phyloP scores from a whole-genome alignment of 30 jellyfish, hydroid and myxozoan species.

The Turritopsis dohrnii region DNA sequence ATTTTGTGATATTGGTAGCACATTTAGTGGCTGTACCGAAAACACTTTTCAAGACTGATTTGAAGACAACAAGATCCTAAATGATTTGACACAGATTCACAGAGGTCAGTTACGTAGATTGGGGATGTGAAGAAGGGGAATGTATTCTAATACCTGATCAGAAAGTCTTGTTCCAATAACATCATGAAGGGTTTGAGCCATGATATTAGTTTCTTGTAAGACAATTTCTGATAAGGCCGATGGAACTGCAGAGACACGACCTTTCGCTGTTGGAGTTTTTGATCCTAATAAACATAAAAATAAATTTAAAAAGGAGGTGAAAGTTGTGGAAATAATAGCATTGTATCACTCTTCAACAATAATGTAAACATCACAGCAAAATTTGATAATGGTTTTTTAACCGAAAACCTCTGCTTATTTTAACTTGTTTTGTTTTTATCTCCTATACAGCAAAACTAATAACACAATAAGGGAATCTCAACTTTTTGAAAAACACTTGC shows the following conservation, averaged over 20 bases:
- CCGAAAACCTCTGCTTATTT: too few relatives aligned
- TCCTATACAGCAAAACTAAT: too few relatives aligned
- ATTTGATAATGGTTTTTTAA: too few relatives aligned
- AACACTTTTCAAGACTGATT: conserved; percentile 41
- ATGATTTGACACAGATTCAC: not conserved
- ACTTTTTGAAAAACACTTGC: too few relatives aligned
- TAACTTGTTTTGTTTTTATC: too few relatives aligned
- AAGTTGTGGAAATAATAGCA: too few relatives aligned
- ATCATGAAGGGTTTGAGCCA: conserved; percentile 45
- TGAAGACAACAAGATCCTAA: conserved; percentile 58
- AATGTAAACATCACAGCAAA: too few relatives aligned
- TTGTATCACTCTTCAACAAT: too few relatives aligned
- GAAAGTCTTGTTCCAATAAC: conserved; percentile 62
- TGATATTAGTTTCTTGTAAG: conserved; percentile 39
- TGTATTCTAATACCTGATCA: conserved; percentile 43
- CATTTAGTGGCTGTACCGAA: conserved; percentile 55
- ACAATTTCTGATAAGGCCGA: conserved; percentile 42
- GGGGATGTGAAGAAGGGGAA: not conserved
- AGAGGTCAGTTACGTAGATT: not conserved
- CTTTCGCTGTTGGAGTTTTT: conserved; percentile 22
- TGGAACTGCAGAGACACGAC: conserved; percentile 41
- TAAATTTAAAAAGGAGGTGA: too few relatives aligned
- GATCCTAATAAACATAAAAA: not conserved
- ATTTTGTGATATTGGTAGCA: conserved; percentile 13
- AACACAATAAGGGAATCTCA: too few relatives aligned